phyloP scores from a whole-genome alignment of 2,797 vertebrate species.

The Leptoclinus maculatus region DNA sequence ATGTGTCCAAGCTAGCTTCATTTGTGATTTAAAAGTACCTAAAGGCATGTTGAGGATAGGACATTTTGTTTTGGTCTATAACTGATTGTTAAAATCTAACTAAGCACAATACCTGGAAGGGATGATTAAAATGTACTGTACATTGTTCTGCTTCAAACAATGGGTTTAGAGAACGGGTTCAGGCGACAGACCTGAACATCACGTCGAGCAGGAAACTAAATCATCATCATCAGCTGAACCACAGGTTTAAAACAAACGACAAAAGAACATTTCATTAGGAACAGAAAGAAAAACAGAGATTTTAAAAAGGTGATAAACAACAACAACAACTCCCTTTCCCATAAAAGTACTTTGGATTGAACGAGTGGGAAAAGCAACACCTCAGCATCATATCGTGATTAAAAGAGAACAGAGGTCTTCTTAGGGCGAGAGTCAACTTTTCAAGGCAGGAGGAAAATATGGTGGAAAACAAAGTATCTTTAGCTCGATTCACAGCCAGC shows the following conservation, averaged over 20 bases:
- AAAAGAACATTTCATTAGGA: conserved; percentile 19
- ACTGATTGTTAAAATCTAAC: background rate
- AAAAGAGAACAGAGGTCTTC: conserved; percentile 18
- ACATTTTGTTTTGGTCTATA: background rate
- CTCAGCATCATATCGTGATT: conserved; percentile 19
- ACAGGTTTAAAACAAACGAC: conserved; percentile 8
- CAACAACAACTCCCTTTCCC: conserved; percentile 18
- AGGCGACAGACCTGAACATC: conserved; percentile 15
- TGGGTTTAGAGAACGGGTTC: conserved; percentile 14
- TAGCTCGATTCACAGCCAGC: conserved; percentile 56
- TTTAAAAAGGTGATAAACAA: background rate
- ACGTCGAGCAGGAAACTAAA: conserved; percentile 12
- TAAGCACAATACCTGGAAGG: background rate
- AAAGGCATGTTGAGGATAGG: background rate
- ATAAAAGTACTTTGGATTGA: conserved; percentile 43
- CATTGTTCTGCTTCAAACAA: conserved; percentile 24
- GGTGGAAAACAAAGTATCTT: conserved; percentile 18
- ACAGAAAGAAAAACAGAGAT: background rate
- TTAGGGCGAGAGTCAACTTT: conserved; percentile 3
- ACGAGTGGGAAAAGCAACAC: conserved; percentile 17
- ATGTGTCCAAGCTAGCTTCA: background rate
- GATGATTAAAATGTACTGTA: conserved; percentile 14
- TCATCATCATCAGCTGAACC: conserved; percentile 11
- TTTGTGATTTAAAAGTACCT: background rate
- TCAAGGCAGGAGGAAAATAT: conserved; percentile 53